Base-by-base conservation (phyloP, 2,797 vertebrate genomes). In the Liparis tanakae region DNA sequence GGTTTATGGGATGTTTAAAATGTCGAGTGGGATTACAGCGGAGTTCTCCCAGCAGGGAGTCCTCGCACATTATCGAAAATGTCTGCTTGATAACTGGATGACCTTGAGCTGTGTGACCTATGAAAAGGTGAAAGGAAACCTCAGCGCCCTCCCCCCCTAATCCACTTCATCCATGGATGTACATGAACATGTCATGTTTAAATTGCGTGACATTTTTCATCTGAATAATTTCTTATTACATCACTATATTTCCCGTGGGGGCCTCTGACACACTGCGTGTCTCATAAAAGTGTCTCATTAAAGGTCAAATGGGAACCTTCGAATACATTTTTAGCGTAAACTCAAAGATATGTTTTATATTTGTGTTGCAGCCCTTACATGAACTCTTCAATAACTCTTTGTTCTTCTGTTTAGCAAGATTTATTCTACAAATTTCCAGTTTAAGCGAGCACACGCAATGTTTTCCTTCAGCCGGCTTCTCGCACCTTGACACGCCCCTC, bases 1-100 rank as follows among this genome's bases (percentile, higher is more conserved):
- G 9, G 72, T 89, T 91, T 86, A 92, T 85, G 61, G 79, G 82
- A 88, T 90, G 88, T 91, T 91, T 90, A 90, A 87, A 88, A 87
- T 85, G 87, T 86, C 22, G 51, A 50, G 63, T 30, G 61, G 70
- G 81, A 88, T 86, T 82, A 77, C 69, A 48, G 78, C 83, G 65
- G 78, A 81, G 48, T 88, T 86, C 87, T 70, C 67, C 46, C 39
- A 53, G 66, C 54, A 0, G 67, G 64, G 64, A 66, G 79, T 73
- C 58, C 57, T 20, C 65, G 81, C 76, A 34, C 30, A 25, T 70
- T 30, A 65, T 55, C 4, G 10, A 43, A 30, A 68, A 51, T 7
- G 43, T 46, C 53, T 70, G 79, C 55, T 70, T 78, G 65, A 74
- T 70, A 76, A 48, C 10, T 1, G 0, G 54, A 10, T 2, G 39